Evolutionary conservation across 1,140 invertebrate species (phyloP), one percentile per base, ranked within the genome.

Genomic region (Orussus abietinus): DNA sequence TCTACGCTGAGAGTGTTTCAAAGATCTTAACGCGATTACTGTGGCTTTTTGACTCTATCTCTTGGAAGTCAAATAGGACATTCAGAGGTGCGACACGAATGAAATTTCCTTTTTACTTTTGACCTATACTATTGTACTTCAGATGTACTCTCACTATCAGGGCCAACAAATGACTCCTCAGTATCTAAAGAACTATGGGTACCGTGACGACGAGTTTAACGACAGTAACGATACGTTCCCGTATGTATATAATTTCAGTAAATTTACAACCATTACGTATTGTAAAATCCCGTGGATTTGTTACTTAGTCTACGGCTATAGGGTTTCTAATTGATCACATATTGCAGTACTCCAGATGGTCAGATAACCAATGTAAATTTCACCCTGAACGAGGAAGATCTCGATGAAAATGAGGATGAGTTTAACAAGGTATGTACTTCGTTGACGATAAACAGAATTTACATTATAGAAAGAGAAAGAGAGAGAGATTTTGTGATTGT

Each of bases 161-260:
- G 70, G 74, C 52, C 77, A 80, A 69, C 74, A 79, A 55, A 76
- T 82, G 72, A 77, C 77, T 28, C 73, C 75, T 48, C 75, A 76
- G 41, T 79, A 80, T 61, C 77, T 77, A 57, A 80, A 82, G 39
- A 77, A 78, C 45, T 84, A 80, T 62, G 80, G 80, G 19, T 83
- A 79, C 53, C 78, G 78, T 50, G 81, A 85, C 54, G 77, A 84
- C 47, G 79, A 83, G 38, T 83, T 82, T 53, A 79, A 75, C 49
- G 80, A 83, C 53, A 75, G 74, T 3, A 80, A 85, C 48, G 80
- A 82, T 50, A 75, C 75, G 49, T 59, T 80, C 54, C 56, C 62
- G 66, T 69, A 62, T 53, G 63, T 68, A 55, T 40, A 31, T 42
- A 21, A 22, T n/a, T 35, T 29, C 35, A 12, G 12, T 28, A n/a